Conservation (phyloP, 37 sponge, comb jelly and placozoan genomes). For the Chondrilla cf. caribensis region DNA sequence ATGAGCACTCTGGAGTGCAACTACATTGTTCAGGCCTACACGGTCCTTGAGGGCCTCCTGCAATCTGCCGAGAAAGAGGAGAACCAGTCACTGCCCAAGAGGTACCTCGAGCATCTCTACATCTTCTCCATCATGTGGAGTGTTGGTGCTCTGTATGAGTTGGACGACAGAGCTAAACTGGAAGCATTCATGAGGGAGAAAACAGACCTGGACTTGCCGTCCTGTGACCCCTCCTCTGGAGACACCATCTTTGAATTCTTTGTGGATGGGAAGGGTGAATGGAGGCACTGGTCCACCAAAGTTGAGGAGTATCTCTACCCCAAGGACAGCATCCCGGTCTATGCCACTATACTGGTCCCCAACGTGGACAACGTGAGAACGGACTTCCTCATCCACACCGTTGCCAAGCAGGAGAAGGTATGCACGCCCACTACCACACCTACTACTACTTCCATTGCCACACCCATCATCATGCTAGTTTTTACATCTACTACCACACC, state of each 20-base stretch:
- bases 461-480: background rate
- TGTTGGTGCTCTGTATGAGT: constrained; percentile 91
- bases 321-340: constrained; percentile 77
- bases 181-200: constrained; percentile 87
- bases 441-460: background rate
- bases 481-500: background rate
- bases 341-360: constrained; percentile 92
- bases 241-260: constrained; percentile 99
- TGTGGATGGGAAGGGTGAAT: constrained; percentile 73
- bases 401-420: constrained; percentile 90
- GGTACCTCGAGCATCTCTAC: constrained; percentile 84
- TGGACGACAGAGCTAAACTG: constrained; percentile 90
- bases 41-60: constrained; percentile 86
- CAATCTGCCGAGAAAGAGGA: constrained; percentile 66
- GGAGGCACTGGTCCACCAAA: constrained; percentile 86
- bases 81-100: constrained; percentile 43
- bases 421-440: background rate
- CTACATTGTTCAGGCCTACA: constrained; percentile 80
- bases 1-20: constrained; percentile 93
- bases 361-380: constrained; percentile 98
- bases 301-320: constrained; percentile 96
- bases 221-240: constrained; percentile 42
- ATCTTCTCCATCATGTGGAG: constrained; percentile 98
- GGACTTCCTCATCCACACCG: constrained; percentile 92
- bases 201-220: constrained; percentile 70